Evolutionary conservation across 2,888 invertebrate genomes (phyloP).

Genomic region (Lathronympha strigana): DNA sequence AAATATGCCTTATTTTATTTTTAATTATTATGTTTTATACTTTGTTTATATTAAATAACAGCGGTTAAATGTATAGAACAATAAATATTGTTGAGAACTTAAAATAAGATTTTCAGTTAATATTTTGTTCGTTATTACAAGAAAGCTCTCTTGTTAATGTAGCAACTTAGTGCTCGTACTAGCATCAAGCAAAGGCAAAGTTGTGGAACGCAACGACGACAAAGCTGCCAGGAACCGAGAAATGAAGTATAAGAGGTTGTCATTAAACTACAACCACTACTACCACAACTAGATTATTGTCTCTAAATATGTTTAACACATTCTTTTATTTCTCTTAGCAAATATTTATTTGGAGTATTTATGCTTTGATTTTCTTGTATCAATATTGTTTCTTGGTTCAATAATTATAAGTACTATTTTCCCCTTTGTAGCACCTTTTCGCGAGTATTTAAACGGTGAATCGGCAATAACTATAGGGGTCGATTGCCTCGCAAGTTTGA

Average conservation of each 20-base stretch:
- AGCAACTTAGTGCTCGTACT: slow-evolving; percentile 13
- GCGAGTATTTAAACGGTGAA: too few species aligned
- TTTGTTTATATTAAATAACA: too few species aligned
- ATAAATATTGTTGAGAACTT: background rate
- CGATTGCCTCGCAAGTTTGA: too few species aligned
- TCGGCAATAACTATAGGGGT: too few species aligned
- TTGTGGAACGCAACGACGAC: slow-evolving; percentile 15
- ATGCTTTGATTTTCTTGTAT: too few species aligned
- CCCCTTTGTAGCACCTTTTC: too few species aligned
- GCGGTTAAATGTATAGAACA: background rate
- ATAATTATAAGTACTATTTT: too few species aligned
- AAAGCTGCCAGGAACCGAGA: background rate
- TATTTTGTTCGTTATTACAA: background rate
- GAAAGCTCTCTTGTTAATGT: slow-evolving; percentile 31
- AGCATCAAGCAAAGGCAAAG: slow-evolving; percentile 26
- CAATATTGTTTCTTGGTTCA: too few species aligned
- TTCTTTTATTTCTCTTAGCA: too few species aligned
- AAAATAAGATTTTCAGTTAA: background rate
- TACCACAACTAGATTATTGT: background rate
- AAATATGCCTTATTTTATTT: background rate
- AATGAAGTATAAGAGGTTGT: slow-evolving; percentile 14
- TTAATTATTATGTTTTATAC: background rate
- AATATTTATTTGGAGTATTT: too few species aligned
- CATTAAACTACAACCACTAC: background rate
- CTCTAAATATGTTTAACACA: too few species aligned